phyloP scores from a whole-genome alignment of 2,797 vertebrate species.

The Typhlichthys eigenmanni region DNA sequence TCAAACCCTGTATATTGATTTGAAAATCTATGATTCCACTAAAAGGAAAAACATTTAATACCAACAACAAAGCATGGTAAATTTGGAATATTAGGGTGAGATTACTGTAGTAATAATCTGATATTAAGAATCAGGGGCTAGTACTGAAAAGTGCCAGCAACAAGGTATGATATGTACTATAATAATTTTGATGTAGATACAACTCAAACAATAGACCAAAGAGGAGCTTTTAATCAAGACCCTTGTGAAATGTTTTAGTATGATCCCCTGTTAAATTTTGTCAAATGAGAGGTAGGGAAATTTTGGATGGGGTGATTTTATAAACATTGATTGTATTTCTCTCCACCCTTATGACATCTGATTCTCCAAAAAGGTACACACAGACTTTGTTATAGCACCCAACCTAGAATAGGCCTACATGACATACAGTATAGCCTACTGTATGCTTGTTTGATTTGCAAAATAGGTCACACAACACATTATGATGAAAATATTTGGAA shows the following conservation, averaged over 20 bases:
- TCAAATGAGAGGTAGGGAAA: constrained; percentile 53
- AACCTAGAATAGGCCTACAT: constrained; percentile 56
- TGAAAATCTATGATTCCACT: constrained; percentile 26
- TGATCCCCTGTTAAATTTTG: constrained; percentile 46
- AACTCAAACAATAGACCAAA: constrained; percentile 15
- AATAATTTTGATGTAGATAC: constrained; percentile 20
- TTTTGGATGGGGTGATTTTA: constrained; percentile 50
- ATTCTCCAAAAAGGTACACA: constrained; percentile 60
- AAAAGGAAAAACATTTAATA: constrained; percentile 52
- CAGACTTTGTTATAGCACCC: constrained; percentile 58
- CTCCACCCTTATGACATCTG: constrained; percentile 60
- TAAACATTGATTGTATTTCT: constrained; percentile 40
- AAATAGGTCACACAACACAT: constrained; percentile 68
- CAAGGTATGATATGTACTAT: constrained; percentile 25
- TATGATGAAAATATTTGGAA: constrained; percentile 41
- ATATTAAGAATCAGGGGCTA: constrained; percentile 64
- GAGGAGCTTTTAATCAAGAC: constrained; percentile 29
- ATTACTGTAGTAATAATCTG: constrained; percentile 70
- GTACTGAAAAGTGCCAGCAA: constrained; percentile 51
- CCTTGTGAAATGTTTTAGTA: constrained; percentile 44
- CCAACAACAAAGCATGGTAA: constrained; percentile 71
- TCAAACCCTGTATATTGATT: constrained; percentile 33
- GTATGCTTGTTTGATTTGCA: constrained; percentile 47
- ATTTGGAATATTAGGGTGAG: constrained; percentile 76
- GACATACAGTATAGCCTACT: constrained; percentile 18